Evolutionary conservation across 2,797 vertebrate genomes (phyloP).

Genomic region (Adrianichthys oophorus): DNA sequence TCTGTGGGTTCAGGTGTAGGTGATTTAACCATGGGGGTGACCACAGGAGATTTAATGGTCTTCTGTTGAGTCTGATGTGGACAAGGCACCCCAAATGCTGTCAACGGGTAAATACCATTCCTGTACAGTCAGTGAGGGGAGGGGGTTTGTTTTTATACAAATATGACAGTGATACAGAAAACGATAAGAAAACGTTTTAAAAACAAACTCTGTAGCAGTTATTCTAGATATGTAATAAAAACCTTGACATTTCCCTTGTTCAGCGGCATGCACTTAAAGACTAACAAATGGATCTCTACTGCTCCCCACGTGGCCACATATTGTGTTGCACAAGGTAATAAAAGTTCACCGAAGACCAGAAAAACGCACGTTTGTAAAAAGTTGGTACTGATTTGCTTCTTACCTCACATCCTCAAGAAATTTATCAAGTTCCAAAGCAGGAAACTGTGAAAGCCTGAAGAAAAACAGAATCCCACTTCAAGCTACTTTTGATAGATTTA

Average conservation of each 20-base stretch:
- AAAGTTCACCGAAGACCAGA: background rate
- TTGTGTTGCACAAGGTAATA: background rate
- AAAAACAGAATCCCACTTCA: background rate
- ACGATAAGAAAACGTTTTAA: too few relatives aligned
- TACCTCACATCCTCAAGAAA: constrained; percentile 97
- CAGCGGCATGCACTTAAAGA: background rate
- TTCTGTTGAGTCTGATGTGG: constrained; percentile 91
- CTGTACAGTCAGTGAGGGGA: constrained; percentile 18
- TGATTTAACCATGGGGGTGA: constrained; percentile 90
- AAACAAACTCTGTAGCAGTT: too few relatives aligned
- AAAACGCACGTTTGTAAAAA: background rate
- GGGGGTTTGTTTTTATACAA: too few relatives aligned
- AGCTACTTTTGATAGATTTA: background rate
- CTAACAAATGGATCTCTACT: constrained; percentile 23
- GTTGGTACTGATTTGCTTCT: constrained; percentile 27
- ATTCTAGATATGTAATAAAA: too few relatives aligned
- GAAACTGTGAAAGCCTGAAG: constrained; percentile 91
- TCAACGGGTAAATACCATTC: constrained; percentile 94
- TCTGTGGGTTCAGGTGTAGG: constrained; percentile 94
- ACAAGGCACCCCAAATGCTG: constrained; percentile 88
- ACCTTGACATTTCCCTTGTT: too few relatives aligned
- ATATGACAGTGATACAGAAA: too few relatives aligned
- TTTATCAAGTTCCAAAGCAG: constrained; percentile 94
- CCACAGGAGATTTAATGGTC: constrained; percentile 86
- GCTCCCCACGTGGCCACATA: constrained; percentile 44